A percentile compares a stretch with the other conserved stretches of the same genome.
These are phyloP conservation scores for Pomacea canaliculata DNA, from an alignment of 2,888 invertebrate genomes.

Conservation along the genomic window DNA sequence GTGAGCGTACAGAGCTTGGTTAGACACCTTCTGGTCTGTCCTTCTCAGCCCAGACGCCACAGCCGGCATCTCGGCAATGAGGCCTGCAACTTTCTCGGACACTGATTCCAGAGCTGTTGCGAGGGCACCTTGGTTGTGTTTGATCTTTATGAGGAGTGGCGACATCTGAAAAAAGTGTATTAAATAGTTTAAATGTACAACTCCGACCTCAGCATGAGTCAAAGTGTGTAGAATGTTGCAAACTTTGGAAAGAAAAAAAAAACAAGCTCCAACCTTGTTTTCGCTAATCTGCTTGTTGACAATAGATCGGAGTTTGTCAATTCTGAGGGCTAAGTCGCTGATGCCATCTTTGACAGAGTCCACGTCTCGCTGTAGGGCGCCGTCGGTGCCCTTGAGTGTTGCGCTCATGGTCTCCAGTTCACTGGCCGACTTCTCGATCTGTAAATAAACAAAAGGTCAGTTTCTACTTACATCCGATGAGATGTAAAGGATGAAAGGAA, in stretches of 20 bases:
- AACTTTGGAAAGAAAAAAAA: too few relatives aligned
- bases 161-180: conserved; percentile 4
- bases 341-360: conserved; percentile 22
- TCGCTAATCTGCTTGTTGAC: conserved; percentile 12
- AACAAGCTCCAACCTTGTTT: background rate
- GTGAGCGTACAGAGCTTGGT: conserved; percentile 18
- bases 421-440: conserved; percentile 17
- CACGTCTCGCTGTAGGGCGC: conserved; percentile 16
- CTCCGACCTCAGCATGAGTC: too few relatives aligned
- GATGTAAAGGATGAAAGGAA: background rate
- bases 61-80: conserved; percentile 11
- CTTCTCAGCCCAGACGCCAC: conserved; percentile 17
- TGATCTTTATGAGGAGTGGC: conserved; percentile 17
- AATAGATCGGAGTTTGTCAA: conserved; percentile 9
- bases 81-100: conserved; percentile 26
- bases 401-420: conserved; percentile 16
- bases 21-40: conserved; percentile 24
- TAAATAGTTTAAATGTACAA: too few relatives aligned
- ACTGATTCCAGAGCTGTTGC: conserved; percentile 27
- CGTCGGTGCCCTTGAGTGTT: conserved; percentile 13
- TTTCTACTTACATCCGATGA: background rate
- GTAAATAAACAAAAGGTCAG: background rate
- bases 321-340: conserved; percentile 11
- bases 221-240: too few relatives aligned
- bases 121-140: conserved; percentile 26